These are phyloP conservation scores for Dorcus hopei DNA, from an alignment of 2,888 invertebrate genomes.

Conservation along the genomic window DNA sequence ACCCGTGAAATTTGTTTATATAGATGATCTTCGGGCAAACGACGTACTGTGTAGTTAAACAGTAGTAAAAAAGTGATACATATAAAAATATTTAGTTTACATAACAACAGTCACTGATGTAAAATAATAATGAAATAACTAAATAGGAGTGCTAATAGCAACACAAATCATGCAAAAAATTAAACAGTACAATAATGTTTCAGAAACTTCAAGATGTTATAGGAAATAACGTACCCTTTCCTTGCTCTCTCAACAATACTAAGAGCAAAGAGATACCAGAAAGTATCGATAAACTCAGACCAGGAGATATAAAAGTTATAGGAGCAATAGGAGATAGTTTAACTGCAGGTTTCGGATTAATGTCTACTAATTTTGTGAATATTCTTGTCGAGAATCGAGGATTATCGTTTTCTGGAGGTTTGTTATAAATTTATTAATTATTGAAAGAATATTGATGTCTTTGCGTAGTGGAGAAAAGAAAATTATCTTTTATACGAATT, in stretches of 20 bases:
- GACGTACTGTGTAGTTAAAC: too few relatives aligned
- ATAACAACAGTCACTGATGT: too few relatives aligned
- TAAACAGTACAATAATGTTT: neutral
- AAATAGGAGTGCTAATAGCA: too few relatives aligned
- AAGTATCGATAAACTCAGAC: slow-evolving; percentile 57
- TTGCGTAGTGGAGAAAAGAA: too few relatives aligned
- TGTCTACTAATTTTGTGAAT: slow-evolving; percentile 49
- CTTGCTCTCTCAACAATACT: slow-evolving; percentile 41
- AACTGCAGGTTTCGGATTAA: slow-evolving; percentile 57
- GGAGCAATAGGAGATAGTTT: slow-evolving; percentile 61
- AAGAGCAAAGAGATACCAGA: slow-evolving; percentile 45
- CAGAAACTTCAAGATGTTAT: neutral
- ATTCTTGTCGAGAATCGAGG: slow-evolving; percentile 33
- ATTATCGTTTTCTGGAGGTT: slow-evolving; percentile 28
- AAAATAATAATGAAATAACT: too few relatives aligned
- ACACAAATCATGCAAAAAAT: too few relatives aligned
- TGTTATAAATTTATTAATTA: neutral
- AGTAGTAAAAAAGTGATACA: too few relatives aligned
- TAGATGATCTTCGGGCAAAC: too few relatives aligned
- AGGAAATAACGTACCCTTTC: slow-evolving; percentile 32
- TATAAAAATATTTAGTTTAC: too few relatives aligned
- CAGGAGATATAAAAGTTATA: slow-evolving; percentile 61
- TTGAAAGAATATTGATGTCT: too few relatives aligned
- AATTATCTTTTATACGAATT: too few relatives aligned
- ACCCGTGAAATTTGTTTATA: too few relatives aligned